A percentile compares a stretch with the other conserved stretches of the same genome.
phyloP scores from a whole-genome alignment of 2,888 invertebrate genomes.

The Cephonodes hylas region DNA sequence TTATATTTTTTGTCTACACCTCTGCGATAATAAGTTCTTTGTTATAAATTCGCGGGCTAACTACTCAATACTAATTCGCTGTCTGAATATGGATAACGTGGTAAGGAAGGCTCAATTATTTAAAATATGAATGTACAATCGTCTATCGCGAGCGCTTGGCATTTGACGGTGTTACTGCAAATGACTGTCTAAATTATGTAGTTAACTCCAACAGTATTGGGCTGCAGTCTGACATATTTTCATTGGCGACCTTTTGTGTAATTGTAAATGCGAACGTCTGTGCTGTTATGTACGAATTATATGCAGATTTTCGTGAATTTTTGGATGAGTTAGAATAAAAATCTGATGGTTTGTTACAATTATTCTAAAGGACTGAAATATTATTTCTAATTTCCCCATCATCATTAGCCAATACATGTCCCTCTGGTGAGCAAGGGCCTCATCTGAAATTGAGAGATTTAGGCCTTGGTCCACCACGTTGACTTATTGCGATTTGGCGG shows the following conservation, averaged over 20 bases:
- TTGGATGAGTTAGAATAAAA: not conserved
- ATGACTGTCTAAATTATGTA: slow-evolving; percentile 69
- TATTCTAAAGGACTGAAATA: no score
- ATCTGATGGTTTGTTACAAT: no score
- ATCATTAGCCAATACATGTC: no score
- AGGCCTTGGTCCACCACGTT: no score
- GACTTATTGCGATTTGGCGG: no score
- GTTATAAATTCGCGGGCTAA: no score
- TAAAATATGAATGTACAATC: slow-evolving; percentile 15
- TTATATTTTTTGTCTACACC: no score
- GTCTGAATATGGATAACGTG: not conserved
- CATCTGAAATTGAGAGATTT: no score
- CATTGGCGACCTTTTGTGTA: slow-evolving; percentile 30
- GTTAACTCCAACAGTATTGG: slow-evolving; percentile 46
- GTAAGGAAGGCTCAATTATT: slow-evolving; percentile 17
- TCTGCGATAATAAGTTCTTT: no score
- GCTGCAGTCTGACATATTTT: not conserved
- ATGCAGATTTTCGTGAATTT: not conserved
- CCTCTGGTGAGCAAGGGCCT: no score
- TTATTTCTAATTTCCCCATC: no score
- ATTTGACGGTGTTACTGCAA: slow-evolving; percentile 57
- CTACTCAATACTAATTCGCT: no score
- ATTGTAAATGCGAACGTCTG: slow-evolving; percentile 16
- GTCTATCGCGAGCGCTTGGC: slow-evolving; percentile 38
- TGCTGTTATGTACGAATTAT: not conserved